Percentiles rank a stretch among this genome's conserved stretches.
phyloP scores from a whole-genome alignment of 2,797 vertebrate genomes.

The Sebastes kiyomatsui region DNA sequence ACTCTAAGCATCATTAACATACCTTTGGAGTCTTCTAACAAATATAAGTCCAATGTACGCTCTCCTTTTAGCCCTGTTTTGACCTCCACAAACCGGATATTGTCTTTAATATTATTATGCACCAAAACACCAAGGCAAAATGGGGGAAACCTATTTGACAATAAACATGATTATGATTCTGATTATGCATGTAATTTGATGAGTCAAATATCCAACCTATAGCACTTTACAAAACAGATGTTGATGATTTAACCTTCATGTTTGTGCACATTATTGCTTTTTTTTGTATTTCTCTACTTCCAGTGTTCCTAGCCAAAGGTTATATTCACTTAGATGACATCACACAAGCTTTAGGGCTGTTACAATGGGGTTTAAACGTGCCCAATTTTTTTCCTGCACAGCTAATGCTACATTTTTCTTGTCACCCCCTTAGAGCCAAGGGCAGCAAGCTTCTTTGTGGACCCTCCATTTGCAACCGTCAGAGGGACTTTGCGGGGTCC shows the following conservation, averaged over 20 bases:
- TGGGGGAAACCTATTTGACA: background rate
- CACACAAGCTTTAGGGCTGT: background rate
- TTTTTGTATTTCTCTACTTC: background rate
- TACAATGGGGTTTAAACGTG: background rate
- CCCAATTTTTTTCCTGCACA: background rate
- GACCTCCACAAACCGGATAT: background rate
- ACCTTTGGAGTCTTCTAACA: background rate
- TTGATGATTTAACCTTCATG: slow-evolving; percentile 3
- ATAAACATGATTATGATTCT: background rate
- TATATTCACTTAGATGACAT: slow-evolving; percentile 23
- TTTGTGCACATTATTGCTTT: background rate
- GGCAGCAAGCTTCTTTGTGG: slow-evolving; percentile 8
- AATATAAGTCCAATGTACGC: background rate
- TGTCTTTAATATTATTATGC: background rate
- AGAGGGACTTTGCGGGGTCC: background rate
- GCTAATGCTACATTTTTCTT: slow-evolving; percentile 2
- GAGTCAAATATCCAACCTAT: background rate
- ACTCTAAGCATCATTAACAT: background rate
- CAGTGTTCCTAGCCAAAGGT: background rate
- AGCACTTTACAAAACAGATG: background rate
- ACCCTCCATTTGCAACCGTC: slow-evolving; percentile 16
- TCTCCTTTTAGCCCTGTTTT: background rate
- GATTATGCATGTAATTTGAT: background rate
- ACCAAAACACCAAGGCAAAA: background rate
- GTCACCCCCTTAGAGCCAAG: slow-evolving; percentile 15